Evolutionary conservation across 2,888 invertebrate species (phyloP), one percentile per base, ranked within the genome.

Genomic region (Ophioninae sp.): DNA sequence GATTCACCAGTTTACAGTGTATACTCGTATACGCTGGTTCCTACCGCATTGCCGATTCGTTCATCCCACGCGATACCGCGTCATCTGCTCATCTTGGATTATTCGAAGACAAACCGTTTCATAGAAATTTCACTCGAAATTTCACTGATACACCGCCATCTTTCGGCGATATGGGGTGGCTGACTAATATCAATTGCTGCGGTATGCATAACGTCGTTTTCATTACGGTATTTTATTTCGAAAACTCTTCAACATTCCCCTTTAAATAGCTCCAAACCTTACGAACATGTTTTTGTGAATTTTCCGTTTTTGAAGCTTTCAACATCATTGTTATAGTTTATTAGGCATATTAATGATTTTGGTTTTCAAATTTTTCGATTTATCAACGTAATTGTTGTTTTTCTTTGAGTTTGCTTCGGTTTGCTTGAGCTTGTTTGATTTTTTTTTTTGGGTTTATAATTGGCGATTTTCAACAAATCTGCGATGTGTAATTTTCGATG

Each of bases 131-230:
- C 20, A 0, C 20, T 7, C 6, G 21, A 21, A 7, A 67, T 62
- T 50, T 62, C 41, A 20, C 30, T 23, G 20, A 62, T 17, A 61
- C 23, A 50, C 3, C 17, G 39, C 23, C 37, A 72, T 65, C 41
- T 72, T 61, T 69, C 20, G 23, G 39, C 21, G 69, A 6, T 20
- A 87, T 87, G 87, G 85, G 86, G 61, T 87, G 87, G 87, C 80
- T 73, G 17, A 81, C 83, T 78, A 86, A 86, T 62, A 59, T 87
- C 37, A 86, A 76, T 86, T 87, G 85, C 64, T 86, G 83, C 41
- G 87, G 86, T 87, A 81, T 13, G 75, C 57, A 30, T 21, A 44
- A n/a, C 20, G 39, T 61, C 41, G 68, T 44, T 61, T 37, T 77
- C 17, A 30, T 76, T 21, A 6, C 44, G 44, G 2, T 73, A 21